Base-by-base conservation (phyloP, 2,113 vertebrate genomes). In the Bombycilla garrulus region DNA sequence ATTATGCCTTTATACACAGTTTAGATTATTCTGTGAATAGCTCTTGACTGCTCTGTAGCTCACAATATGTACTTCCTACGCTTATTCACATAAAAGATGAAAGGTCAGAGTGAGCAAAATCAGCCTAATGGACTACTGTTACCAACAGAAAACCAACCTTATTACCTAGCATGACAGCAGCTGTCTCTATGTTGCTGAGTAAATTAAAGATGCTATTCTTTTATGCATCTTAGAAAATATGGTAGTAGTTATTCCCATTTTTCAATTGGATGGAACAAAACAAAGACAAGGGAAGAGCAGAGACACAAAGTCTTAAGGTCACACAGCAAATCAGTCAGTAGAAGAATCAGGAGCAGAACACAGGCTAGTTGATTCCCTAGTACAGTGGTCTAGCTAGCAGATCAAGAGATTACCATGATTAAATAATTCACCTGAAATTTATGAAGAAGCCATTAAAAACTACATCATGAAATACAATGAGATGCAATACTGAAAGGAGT, bases 381-480 rank as follows among this genome's bases (percentile, higher is more conserved):
- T 35, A 67, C 54, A 73, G 51, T 48, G 70, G 67, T 73, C 74
- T 88, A 91, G 58, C 44, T 76, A 85, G 40, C 22, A 45, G 62
- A 90, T 82, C 54, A 71, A 58, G 93, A 86, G 79, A 94, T 77
- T 88, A 88, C 36, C 51, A 40, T 1, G 13, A 90, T 74, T 88
- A 92, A 85, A 85, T 83, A 86, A 94, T 83, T 71, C 71, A 67
- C 22, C 47, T 58, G 35, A 93, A 80, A 95, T 86, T 89, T 86
- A 90, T 88, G 69, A 93, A 88, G 79, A 93, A 94, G 47, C 28
- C 76, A 83, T 94, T 94, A 86, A 95, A 93, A 90, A 72, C 93
- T 95, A 86, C 60, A 94, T 74, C 44, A 86, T 94, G 94, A 93
- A 95, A 92, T 78, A 88, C 54, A 93, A 94, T 90, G 82, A 74